These are phyloP conservation scores for Xyliphius kryptos DNA, from an alignment of 2,113 vertebrate genomes.

Conservation along the genomic window DNA sequence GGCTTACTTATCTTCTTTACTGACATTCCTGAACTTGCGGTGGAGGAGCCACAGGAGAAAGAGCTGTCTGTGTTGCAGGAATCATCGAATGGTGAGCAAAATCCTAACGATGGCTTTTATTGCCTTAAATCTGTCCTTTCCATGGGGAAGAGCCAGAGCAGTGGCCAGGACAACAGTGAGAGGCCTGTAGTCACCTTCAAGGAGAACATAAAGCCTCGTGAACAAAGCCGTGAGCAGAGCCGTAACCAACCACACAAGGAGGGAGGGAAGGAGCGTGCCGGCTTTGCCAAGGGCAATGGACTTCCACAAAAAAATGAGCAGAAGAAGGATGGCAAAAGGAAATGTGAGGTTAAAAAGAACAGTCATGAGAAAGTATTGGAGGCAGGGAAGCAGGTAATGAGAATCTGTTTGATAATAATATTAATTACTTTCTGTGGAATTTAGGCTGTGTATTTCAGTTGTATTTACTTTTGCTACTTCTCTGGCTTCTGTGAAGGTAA, in stretches of 20 bases:
- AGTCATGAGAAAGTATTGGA: conserved; percentile 72
- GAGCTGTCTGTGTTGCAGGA: conserved; percentile 83
- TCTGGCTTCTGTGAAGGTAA: conserved; percentile 65
- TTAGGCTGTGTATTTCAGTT: neutral
- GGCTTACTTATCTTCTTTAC: conserved; percentile 87
- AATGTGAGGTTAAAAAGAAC: conserved; percentile 81
- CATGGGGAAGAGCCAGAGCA: conserved; percentile 76
- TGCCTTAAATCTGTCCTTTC: conserved; percentile 89
- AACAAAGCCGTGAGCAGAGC: conserved; percentile 74
- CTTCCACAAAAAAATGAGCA: conserved; percentile 70
- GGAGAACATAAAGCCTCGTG: conserved; percentile 92
- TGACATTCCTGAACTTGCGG: conserved; percentile 82
- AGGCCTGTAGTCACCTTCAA: conserved; percentile 93
- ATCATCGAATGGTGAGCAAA: conserved; percentile 71
- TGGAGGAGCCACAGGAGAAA: conserved; percentile 83
- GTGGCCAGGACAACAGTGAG: conserved; percentile 73
- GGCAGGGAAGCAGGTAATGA: conserved; percentile 80
- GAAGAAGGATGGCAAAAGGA: conserved; percentile 86
- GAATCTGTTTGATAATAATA: no score
- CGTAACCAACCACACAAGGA: conserved; percentile 76
- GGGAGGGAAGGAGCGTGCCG: conserved; percentile 70
- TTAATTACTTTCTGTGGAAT: neutral
- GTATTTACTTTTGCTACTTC: neutral
- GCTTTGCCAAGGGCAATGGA: conserved; percentile 71
- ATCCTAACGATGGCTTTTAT: conserved; percentile 64